Evolutionary conservation across 2,113 vertebrate species (phyloP).

Genomic region (Melanerpes formicivorus): DNA sequence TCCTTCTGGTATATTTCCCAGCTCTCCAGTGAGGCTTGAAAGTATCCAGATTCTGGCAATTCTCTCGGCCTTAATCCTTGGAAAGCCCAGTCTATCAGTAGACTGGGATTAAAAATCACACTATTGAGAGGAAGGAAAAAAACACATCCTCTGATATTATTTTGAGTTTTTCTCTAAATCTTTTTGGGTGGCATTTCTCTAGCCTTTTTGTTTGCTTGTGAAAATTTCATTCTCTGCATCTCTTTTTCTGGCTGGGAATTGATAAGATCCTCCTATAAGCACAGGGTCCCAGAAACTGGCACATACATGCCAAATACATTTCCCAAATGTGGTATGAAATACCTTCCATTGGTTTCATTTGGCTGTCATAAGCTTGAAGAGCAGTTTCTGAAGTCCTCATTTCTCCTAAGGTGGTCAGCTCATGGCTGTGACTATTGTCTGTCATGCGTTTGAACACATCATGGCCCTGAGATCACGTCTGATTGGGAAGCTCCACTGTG

Average conservation of each 20-base stretch:
- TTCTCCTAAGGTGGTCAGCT: neutral
- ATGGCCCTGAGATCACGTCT: neutral
- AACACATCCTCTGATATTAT: neutral
- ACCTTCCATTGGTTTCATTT: neutral
- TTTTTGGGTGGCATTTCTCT: neutral
- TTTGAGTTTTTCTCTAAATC: neutral
- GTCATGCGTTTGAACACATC: neutral
- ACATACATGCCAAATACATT: neutral
- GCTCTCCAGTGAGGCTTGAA: neutral
- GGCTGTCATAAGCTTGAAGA: neutral
- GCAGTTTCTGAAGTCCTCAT: neutral
- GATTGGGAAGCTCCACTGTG: neutral
- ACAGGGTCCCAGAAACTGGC: neutral
- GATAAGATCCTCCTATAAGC: neutral
- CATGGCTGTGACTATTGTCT: accelerated
- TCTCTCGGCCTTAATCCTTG: neutral
- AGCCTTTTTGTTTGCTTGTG: neutral
- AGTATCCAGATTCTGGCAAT: neutral
- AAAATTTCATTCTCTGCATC: neutral
- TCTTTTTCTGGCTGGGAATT: neutral
- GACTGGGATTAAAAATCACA: neutral
- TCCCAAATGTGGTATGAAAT: neutral
- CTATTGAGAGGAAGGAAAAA: neutral
- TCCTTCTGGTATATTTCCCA: neutral
- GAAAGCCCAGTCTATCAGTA: neutral